phyloP scores from a whole-genome alignment of 2,888 invertebrate genomes.

The Pyralis farinalis region DNA sequence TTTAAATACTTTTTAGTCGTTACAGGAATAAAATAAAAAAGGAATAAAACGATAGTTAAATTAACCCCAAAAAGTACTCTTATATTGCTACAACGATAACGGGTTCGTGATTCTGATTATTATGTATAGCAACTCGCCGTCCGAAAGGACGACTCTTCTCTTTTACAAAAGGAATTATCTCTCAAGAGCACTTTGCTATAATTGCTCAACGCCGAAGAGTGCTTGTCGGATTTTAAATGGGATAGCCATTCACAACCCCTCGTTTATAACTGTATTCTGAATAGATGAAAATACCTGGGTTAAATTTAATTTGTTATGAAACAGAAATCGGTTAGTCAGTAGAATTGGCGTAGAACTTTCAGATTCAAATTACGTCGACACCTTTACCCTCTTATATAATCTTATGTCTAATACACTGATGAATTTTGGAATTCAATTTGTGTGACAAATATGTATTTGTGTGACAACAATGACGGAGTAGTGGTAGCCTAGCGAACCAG shows the following conservation, averaged over 20 bases:
- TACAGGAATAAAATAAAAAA: no score
- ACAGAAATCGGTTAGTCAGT: no score
- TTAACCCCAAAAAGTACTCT: no score
- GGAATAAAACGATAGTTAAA: no score
- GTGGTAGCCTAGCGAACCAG: no score
- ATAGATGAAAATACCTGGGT: constrained; percentile 4
- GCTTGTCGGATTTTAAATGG: constrained; percentile 16
- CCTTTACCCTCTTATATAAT: no score
- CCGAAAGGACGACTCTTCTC: not conserved
- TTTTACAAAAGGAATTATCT: constrained; percentile 9
- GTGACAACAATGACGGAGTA: no score
- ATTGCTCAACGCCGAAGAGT: constrained; percentile 11
- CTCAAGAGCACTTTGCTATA: constrained; percentile 13
- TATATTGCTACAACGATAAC: not conserved
- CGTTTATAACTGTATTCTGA: not conserved
- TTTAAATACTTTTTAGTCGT: no score
- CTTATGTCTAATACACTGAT: no score
- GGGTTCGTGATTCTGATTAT: not conserved
- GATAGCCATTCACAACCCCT: constrained; percentile 8
- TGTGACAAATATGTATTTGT: no score
- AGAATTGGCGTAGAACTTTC: not conserved
- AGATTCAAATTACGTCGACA: not conserved
- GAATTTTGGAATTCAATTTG: no score
- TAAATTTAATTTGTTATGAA: constrained; percentile 1
- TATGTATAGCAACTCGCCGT: not conserved